Evolutionary conservation across 1,140 invertebrate genomes (phyloP).

Genomic region (Asbolus verrucosus): DNA sequence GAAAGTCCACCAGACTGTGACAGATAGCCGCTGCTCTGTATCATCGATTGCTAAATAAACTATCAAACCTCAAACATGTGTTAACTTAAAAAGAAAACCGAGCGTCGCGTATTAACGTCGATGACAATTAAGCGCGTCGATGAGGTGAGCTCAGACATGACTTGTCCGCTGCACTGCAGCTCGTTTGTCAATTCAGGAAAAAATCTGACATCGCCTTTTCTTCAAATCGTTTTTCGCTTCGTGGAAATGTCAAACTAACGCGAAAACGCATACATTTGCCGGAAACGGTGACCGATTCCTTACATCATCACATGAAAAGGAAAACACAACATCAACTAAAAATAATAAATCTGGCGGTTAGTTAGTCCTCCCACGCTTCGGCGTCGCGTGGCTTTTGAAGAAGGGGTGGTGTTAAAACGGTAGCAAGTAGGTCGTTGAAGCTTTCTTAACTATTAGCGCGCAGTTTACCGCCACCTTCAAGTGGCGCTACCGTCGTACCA

Average conservation of each 20-base stretch:
- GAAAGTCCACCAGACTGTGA: constrained; percentile 22
- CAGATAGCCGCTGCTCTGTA: too few species aligned
- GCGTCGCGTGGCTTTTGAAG: constrained; percentile 44
- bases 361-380: constrained; percentile 9
- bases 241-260: constrained; percentile 13
- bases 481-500: constrained; percentile 49
- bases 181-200: too few species aligned
- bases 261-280: constrained; percentile 19
- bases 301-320: constrained; percentile 35
- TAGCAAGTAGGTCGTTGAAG: constrained; percentile 51
- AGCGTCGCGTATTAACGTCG: too few species aligned
- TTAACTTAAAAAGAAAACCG: too few species aligned
- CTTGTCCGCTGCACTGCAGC: too few species aligned
- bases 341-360: constrained; percentile 18
- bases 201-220: too few species aligned
- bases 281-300: constrained; percentile 3
- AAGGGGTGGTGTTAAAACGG: constrained; percentile 51
- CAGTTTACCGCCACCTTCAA: constrained; percentile 48
- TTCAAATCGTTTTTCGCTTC: too few species aligned
- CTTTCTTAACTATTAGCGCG: constrained; percentile 46
- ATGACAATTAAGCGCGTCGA: too few species aligned
- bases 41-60: too few species aligned
- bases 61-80: too few species aligned
- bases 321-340: too few species aligned
- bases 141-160: too few species aligned